Conservation (phyloP, 2,888 invertebrate genomes). For the Leptura quadrifasciata region DNA sequence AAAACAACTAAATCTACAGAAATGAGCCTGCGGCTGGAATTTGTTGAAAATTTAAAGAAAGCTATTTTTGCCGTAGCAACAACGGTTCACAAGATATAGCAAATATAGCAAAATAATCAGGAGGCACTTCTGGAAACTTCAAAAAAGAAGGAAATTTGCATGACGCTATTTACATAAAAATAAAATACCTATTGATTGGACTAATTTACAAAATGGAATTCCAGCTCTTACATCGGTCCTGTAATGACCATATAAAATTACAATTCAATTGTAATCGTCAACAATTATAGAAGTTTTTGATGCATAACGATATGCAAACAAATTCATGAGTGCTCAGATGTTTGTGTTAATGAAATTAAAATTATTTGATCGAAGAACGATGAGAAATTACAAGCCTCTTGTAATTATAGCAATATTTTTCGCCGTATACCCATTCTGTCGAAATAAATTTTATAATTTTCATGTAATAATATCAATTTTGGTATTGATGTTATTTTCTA, state of each 20-base stretch:
- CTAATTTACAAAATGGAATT: no score
- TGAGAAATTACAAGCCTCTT: slow-evolving; percentile 6
- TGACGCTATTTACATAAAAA: no score
- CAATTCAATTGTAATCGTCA: neutral
- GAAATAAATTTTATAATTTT: neutral
- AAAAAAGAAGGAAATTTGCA: no score
- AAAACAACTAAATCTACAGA: no score
- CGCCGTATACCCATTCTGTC: neutral
- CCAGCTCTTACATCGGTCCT: neutral
- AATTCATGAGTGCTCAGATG: neutral
- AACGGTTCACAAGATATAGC: no score
- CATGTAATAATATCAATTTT: slow-evolving; percentile 2
- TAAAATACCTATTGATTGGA: no score
- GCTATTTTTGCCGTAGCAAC: no score
- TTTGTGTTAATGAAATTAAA: neutral
- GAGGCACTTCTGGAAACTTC: no score
- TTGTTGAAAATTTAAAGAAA: no score
- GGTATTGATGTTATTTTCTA: neutral
- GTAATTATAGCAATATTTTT: neutral
- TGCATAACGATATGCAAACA: neutral
- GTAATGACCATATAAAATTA: neutral
- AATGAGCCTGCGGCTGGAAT: no score
- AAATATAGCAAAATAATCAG: no score
- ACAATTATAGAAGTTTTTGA: neutral
- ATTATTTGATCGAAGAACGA: neutral